A percentile compares a stretch with the other conserved stretches of the same genome.
Conservation (phyloP, 2,888 invertebrate species). For the Ischnura elegans region DNA sequence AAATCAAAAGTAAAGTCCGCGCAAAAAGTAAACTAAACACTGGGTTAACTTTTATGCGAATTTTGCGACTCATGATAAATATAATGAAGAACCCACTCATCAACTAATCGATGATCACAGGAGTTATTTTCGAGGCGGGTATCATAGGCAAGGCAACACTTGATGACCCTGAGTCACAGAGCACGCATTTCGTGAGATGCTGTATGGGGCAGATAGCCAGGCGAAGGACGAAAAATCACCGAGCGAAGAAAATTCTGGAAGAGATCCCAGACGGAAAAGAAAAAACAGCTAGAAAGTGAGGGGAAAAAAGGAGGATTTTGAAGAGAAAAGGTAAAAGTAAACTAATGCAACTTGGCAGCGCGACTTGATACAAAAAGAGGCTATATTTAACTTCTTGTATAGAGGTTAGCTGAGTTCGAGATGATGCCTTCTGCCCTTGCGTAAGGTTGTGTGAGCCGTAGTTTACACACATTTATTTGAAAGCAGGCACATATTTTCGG, state of each 20-base stretch:
- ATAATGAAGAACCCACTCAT: too few species aligned
- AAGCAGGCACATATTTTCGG: not conserved
- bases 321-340: not conserved
- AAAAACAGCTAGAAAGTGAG: not conserved
- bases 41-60: too few species aligned
- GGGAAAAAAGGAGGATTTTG: not conserved
- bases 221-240: not conserved
- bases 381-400: conserved; percentile 20
- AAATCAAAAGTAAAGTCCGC: too few species aligned
- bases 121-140: not conserved
- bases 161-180: not conserved
- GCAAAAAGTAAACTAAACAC: too few species aligned
- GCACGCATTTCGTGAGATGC: not conserved
- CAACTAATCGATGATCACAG: not conserved
- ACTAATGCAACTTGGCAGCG: conserved; percentile 20
- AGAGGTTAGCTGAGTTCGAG: not conserved
- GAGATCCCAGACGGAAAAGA: not conserved
- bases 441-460: not conserved
- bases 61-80: too few species aligned
- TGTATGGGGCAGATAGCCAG: not conserved
- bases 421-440: not conserved
- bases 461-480: not conserved
- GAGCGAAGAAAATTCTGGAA: conserved; percentile 12
- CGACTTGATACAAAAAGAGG: not conserved
- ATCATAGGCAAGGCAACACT: not conserved